These are phyloP conservation scores for Euura saliciscinereae DNA, from an alignment of 1,140 invertebrate species.

Conservation along the genomic window DNA sequence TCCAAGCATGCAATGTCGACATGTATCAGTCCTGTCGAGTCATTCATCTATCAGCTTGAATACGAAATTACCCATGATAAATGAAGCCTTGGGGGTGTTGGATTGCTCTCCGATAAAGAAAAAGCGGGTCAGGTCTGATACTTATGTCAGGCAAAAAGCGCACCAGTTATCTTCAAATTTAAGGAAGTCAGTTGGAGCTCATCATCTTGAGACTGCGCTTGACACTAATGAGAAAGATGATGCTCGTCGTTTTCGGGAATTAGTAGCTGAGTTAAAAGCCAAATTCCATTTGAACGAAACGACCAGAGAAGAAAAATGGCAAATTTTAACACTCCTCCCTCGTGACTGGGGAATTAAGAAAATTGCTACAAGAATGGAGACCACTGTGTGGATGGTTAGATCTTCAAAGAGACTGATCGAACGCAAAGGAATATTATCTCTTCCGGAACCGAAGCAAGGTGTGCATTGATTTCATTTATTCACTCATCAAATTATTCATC, in stretches of 20 bases:
- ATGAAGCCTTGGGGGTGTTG: not conserved
- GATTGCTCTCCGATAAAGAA: not conserved
- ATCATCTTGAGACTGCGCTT: not conserved
- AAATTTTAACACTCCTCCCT: slow-evolving; percentile 21
- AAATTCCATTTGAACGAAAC: slow-evolving; percentile 18
- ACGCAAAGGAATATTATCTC: slow-evolving; percentile 16
- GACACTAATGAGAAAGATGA: not conserved
- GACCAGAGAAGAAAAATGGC: slow-evolving; percentile 2
- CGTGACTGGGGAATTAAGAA: slow-evolving; percentile 11
- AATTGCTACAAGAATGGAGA: slow-evolving; percentile 15
- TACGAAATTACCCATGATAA: not conserved
- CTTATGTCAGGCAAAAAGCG: slow-evolving; percentile 5
- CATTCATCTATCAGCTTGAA: not conserved
- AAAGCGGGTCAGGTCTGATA: not conserved
- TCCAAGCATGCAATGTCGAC: not conserved
- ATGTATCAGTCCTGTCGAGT: not conserved
- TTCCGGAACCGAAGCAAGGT: slow-evolving; percentile 15
- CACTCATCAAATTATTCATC: not conserved
- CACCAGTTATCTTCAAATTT: slow-evolving; percentile 11
- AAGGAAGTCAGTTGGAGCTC: not conserved
- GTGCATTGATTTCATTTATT: not conserved
- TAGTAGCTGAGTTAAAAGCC: slow-evolving; percentile 15
- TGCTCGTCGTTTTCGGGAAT: not conserved
- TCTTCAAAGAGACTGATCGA: slow-evolving; percentile 11
- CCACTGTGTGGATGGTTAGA: slow-evolving; percentile 6